Conservation (phyloP, 2,888 invertebrate species). For the Thecophora atra region DNA sequence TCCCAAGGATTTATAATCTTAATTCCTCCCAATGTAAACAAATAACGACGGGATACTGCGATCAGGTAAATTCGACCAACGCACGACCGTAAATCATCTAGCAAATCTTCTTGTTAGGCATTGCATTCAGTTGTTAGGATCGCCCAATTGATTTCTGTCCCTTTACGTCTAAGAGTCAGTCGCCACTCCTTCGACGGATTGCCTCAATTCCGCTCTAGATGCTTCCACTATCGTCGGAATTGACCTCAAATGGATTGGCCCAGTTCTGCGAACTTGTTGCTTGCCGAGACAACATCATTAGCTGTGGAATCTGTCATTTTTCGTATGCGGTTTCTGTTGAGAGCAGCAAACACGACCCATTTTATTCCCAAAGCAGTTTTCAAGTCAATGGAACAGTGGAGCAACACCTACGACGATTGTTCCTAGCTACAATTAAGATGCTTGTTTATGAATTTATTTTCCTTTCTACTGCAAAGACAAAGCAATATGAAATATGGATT, state of each 20-base stretch:
- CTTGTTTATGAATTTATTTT: too few species aligned
- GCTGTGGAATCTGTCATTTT: constrained; percentile 6
- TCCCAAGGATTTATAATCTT: constrained; percentile 9
- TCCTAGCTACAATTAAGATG: too few species aligned
- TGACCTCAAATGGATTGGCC: constrained; percentile 1
- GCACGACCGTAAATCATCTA: constrained; percentile 26
- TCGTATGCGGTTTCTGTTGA: neutral
- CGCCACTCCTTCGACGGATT: neutral
- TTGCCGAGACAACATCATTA: constrained; percentile 33
- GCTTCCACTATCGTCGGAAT: neutral
- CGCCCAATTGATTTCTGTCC: neutral
- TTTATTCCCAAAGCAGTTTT: neutral
- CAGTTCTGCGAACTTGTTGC: constrained; percentile 29
- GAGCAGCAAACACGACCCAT: neutral
- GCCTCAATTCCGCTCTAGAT: constrained; percentile 5
- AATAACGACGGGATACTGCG: constrained; percentile 31
- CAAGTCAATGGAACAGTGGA: constrained; percentile 11
- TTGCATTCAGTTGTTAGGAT: constrained; percentile 11
- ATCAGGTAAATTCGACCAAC: neutral
- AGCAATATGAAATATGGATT: too few species aligned
- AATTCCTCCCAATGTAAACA: constrained; percentile 31
- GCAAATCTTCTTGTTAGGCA: constrained; percentile 23
- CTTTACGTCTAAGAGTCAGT: neutral
- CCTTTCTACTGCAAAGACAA: too few species aligned
- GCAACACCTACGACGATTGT: neutral